These are phyloP conservation scores for Semicossyphus pulcher DNA, from an alignment of 2,113 vertebrate species.

Conservation along the genomic window DNA sequence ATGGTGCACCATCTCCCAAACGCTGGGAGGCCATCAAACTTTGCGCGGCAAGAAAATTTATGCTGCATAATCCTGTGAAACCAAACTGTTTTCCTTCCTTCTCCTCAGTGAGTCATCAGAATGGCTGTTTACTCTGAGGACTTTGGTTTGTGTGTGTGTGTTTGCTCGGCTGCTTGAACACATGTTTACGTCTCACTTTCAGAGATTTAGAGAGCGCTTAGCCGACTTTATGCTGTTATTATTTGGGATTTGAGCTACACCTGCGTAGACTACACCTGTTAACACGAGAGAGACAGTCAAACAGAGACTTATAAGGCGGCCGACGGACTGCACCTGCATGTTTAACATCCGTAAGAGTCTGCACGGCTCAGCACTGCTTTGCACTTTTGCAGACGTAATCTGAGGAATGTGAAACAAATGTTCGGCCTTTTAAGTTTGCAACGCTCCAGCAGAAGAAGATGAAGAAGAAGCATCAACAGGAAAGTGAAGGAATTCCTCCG, in stretches of 20 bases:
- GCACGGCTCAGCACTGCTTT: not conserved
- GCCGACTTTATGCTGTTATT: not conserved
- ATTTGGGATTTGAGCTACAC: not conserved
- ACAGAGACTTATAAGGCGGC: not conserved
- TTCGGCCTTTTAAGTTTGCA: constrained; percentile 9
- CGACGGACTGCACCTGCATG: constrained; percentile 26
- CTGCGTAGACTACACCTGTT: not conserved
- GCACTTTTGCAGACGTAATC: not conserved
- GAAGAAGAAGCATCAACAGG: constrained; percentile 17
- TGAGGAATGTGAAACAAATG: constrained; percentile 53
- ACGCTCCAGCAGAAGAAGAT: not conserved
- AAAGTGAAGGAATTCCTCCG: constrained; percentile 32
- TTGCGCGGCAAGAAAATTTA: not conserved
- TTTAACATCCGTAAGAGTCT: not conserved
- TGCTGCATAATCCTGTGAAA: not conserved
- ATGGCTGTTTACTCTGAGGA: not conserved
- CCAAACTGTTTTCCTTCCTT: constrained; percentile 29
- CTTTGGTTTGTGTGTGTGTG: not conserved
- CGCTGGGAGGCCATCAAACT: not conserved
- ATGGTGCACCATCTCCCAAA: constrained; percentile 1
- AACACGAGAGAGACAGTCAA: not conserved
- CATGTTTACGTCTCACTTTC: not conserved
- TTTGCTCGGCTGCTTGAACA: constrained; percentile 14
- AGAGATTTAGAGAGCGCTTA: not conserved
- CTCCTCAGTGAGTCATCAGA: constrained; percentile 33